These are phyloP conservation scores for Mylabris phalerata DNA, from an alignment of 1,140 invertebrate species.

Conservation along the genomic window DNA sequence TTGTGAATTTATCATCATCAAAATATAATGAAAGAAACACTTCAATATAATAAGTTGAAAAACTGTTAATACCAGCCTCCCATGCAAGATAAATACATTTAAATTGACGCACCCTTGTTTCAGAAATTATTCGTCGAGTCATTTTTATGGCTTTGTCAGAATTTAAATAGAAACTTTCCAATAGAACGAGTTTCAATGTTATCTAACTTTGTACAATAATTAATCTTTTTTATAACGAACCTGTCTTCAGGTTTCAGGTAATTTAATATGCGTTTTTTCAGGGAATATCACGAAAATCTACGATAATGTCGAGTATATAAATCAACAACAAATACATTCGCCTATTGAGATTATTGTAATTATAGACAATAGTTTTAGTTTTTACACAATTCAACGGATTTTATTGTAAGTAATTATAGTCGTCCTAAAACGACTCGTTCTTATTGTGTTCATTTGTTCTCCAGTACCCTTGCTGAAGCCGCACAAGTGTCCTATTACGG, in stretches of 20 bases:
- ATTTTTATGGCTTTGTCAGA: too few relatives aligned
- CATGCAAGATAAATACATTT: too few relatives aligned
- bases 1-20: too few relatives aligned
- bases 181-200: too few relatives aligned
- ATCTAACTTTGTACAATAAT: too few relatives aligned
- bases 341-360: constrained; percentile 33
- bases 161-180: too few relatives aligned
- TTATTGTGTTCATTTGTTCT: constrained; percentile 1
- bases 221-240: not conserved
- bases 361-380: constrained; percentile 29
- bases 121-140: too few relatives aligned
- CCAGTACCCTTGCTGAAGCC: constrained; percentile 42
- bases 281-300: constrained; percentile 18
- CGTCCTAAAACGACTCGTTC: not conserved
- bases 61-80: too few relatives aligned
- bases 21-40: too few relatives aligned
- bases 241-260: not conserved
- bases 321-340: constrained; percentile 11
- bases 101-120: too few relatives aligned
- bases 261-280: constrained; percentile 6
- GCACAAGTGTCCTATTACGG: constrained; percentile 50
- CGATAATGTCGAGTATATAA: constrained; percentile 25
- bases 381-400: constrained; percentile 27
- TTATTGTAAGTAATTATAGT: constrained; percentile 23
- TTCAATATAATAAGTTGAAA: too few relatives aligned